Evolutionary conservation across 2,888 invertebrate species (phyloP), one percentile per base, ranked within the genome.

Genomic region (Byasa hedistus): DNA sequence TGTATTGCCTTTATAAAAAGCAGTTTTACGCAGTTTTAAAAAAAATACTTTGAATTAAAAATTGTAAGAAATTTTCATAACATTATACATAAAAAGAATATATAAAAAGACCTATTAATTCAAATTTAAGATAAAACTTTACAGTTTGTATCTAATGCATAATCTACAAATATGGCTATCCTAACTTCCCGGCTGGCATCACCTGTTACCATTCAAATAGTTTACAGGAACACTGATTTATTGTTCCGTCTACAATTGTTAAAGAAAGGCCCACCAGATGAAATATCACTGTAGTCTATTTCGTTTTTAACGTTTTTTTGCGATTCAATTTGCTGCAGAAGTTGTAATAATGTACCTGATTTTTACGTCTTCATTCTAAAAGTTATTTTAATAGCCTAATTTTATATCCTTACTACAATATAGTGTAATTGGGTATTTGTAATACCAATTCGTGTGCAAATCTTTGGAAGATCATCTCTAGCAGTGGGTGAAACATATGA

Each of bases 151-250:
- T 48, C n/a, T 48, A 19, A 3, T 48, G 19, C n/a, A 48, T 48
- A n/a, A 8, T 54, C 12, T 8, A n/a, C 51, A 39, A 52, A 54
- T n/a, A 39, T 74, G 73, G 74, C 75, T 74, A 76, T 76, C 79
- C 77, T 76, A 72, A n/a, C 36, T n/a, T 76, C 73, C 68, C 70
- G 75, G 72, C 72, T 68, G 70, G 71, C 72, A 77, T 77, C 80
- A 82, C 80, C 82, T 82, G 82, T 78, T 79, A 74, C 68, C 68
- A 73, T 72, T 69, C 73, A 73, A 72, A 70, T 71, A 75, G 71
- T 73, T 76, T 77, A 76, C 71, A 69, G 69, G 73, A 68, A 66
- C 70, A 74, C 74, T 78, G 78, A 79, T 80, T 76, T 74, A 78
- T 80, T 71, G 72, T 74, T 68, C 71, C 70, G 69, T 70, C 66